phyloP scores from a whole-genome alignment of 1,140 invertebrate species.

The Caenorhabditis briggsae region DNA sequence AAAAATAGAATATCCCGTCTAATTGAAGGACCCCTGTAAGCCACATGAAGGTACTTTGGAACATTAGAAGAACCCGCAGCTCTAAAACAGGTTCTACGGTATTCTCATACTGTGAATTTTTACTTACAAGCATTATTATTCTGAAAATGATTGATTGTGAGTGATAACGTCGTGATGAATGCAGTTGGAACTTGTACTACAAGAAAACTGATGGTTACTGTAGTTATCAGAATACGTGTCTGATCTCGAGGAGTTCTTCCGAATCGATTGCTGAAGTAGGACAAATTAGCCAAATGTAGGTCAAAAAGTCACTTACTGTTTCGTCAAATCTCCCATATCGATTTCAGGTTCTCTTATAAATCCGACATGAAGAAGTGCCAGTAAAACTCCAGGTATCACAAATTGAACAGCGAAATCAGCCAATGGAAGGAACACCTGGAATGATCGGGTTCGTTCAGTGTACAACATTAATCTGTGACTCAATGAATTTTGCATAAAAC shows the following conservation, averaged over 20 bases:
- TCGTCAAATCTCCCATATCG: constrained; percentile 71
- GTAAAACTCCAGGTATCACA: constrained; percentile 73
- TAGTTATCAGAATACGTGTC: constrained; percentile 76
- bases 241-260: constrained; percentile 75
- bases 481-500: constrained; percentile 48
- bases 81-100: constrained; percentile 20
- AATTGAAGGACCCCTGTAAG: too few species aligned
- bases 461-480: constrained; percentile 26
- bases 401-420: constrained; percentile 77
- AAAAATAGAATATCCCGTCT: too few species aligned
- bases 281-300: background rate
- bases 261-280: constrained; percentile 74
- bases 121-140: constrained; percentile 73
- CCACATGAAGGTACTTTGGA: too few species aligned
- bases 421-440: constrained; percentile 71
- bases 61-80: too few species aligned
- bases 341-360: constrained; percentile 76
- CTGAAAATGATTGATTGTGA: constrained; percentile 78
- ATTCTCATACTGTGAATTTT: background rate
- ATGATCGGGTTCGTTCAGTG: constrained; percentile 14
- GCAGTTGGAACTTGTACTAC: constrained; percentile 76
- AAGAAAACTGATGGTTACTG: constrained; percentile 76
- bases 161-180: constrained; percentile 73
- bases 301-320: constrained; percentile 60
- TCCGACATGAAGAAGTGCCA: constrained; percentile 74